phyloP scores from a whole-genome alignment of 2,888 invertebrate species.

The Polyploca ridens region DNA sequence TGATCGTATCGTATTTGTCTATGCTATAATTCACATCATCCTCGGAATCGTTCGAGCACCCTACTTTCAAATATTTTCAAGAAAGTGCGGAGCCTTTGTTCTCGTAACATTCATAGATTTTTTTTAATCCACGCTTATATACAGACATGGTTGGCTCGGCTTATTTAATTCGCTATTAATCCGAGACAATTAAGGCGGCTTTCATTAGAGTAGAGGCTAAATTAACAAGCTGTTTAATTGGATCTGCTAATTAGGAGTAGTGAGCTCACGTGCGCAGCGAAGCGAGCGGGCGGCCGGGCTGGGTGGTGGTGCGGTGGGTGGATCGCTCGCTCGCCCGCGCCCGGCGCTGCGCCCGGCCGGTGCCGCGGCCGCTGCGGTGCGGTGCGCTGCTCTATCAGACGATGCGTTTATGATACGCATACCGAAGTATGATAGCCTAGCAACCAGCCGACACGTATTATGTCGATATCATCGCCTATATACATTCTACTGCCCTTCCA shows the following conservation, averaged over 20 bases:
- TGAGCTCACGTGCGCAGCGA: constrained; percentile 17
- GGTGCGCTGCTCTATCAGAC: background rate
- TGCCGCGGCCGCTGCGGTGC: background rate
- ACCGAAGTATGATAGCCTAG: background rate
- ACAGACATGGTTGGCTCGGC: constrained; percentile 6
- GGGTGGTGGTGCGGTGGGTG: background rate
- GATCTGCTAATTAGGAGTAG: constrained; percentile 32
- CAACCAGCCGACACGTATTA: background rate
- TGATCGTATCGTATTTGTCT: no score
- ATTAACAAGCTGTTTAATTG: constrained; percentile 36
- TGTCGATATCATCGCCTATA: background rate
- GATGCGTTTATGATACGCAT: background rate
- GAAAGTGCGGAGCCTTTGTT: constrained; percentile 6
- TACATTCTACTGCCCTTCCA: background rate
- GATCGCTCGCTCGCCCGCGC: no score
- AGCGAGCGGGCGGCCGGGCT: background rate
- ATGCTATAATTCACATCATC: background rate
- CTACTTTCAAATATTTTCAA: background rate
- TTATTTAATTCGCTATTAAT: constrained; percentile 6
- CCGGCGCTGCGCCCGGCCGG: background rate
- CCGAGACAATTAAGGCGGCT: constrained; percentile 9
- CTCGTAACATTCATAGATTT: background rate
- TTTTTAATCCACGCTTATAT: background rate
- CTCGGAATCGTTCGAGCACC: background rate
- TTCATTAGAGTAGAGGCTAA: constrained; percentile 19